Percentiles rank a stretch among this genome's conserved stretches.
Evolutionary conservation across 2,113 vertebrate genomes (phyloP).

Genomic region (Octodon degus): DNA sequence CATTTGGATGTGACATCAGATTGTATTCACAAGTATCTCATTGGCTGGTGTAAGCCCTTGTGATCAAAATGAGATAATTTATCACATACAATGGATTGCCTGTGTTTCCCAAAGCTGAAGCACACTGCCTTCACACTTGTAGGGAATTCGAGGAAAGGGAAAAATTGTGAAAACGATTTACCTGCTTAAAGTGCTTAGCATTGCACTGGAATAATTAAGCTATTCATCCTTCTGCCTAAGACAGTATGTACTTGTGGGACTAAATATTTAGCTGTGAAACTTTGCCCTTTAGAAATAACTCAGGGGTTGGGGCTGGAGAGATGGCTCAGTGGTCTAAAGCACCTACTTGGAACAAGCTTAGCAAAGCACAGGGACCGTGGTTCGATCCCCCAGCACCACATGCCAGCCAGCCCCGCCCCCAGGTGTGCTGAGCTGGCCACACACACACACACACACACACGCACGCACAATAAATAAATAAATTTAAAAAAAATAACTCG

Average conservation of each 20-base stretch:
- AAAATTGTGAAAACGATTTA: not conserved
- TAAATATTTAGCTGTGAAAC: not conserved
- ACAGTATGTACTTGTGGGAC: not conserved
- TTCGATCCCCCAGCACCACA: too few relatives aligned
- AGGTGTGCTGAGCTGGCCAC: too few relatives aligned
- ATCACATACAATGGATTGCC: not conserved
- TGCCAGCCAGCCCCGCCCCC: too few relatives aligned
- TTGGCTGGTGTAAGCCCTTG: not conserved
- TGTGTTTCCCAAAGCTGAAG: not conserved
- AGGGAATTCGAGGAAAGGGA: not conserved
- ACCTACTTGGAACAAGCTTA: too few relatives aligned
- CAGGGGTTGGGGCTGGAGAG: too few relatives aligned
- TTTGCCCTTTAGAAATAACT: slow-evolving; percentile 9
- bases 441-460: too few relatives aligned
- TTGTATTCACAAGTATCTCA: not conserved
- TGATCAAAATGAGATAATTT: not conserved
- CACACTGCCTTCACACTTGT: not conserved
- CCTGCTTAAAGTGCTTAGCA: not conserved
- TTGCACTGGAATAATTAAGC: not conserved
- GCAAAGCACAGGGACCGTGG: too few relatives aligned
- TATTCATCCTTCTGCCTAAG: slow-evolving; percentile 14
- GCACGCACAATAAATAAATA: too few relatives aligned
- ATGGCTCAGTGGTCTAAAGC: too few relatives aligned
- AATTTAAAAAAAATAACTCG: slow-evolving; percentile 24
- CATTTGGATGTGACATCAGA: not conserved